Percentiles rank a stretch among this genome's conserved stretches.
These are phyloP conservation scores for Portevinia maculata DNA, from an alignment of 2,888 invertebrate species.

Conservation along the genomic window DNA sequence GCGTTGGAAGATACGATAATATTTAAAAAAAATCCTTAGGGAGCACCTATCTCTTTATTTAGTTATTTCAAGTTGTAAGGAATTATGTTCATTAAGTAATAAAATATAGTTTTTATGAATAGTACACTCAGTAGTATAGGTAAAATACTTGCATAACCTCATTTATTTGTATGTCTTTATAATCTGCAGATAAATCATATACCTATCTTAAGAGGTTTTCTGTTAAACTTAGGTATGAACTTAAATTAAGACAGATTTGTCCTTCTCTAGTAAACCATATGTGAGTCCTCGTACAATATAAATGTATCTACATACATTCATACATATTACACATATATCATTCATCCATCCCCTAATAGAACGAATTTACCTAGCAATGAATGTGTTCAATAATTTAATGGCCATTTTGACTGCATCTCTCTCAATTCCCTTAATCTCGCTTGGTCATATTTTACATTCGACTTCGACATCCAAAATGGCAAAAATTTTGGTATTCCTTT, in stretches of 20 bases:
- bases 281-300: too few relatives aligned
- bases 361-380: not conserved
- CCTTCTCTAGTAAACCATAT: too few relatives aligned
- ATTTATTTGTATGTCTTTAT: too few relatives aligned
- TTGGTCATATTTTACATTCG: constrained; percentile 41
- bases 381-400: constrained; percentile 35
- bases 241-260: not conserved
- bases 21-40: too few relatives aligned
- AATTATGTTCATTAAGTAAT: not conserved
- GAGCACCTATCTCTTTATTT: not conserved
- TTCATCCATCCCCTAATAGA: not conserved
- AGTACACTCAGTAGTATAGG: not conserved
- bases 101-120: too few relatives aligned
- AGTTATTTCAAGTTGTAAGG: not conserved
- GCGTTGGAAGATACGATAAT: too few relatives aligned
- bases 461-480: constrained; percentile 9
- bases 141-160: too few relatives aligned
- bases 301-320: not conserved
- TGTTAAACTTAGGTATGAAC: too few relatives aligned
- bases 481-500: constrained; percentile 17
- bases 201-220: too few relatives aligned
- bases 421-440: constrained; percentile 32
- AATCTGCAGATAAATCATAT: too few relatives aligned
- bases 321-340: constrained; percentile 6
- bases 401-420: constrained; percentile 10